These are phyloP conservation scores for Rhadinocentrus ornatus DNA, from an alignment of 2,797 vertebrate genomes.

Conservation along the genomic window DNA sequence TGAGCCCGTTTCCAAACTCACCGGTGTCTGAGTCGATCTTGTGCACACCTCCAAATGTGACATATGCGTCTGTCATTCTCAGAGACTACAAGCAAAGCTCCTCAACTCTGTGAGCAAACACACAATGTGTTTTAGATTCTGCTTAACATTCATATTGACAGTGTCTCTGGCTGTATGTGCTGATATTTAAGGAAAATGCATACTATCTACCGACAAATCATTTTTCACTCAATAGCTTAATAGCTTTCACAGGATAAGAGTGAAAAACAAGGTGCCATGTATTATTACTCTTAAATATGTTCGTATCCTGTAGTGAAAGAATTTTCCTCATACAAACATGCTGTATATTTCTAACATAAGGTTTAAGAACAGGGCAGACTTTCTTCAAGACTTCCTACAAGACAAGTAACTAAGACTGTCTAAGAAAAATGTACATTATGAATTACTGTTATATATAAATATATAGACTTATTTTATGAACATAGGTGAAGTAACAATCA, in stretches of 20 bases:
- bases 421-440: constrained; percentile 45
- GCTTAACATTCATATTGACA: constrained; percentile 40
- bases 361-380: constrained; percentile 48
- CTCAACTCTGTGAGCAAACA: constrained; percentile 89
- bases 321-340: constrained; percentile 29
- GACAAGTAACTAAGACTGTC: constrained; percentile 36
- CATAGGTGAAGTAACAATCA: constrained; percentile 36
- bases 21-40: constrained; percentile 93
- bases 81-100: constrained; percentile 95
- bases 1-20: constrained; percentile 88
- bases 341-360: constrained; percentile 57
- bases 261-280: constrained; percentile 28
- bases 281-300: constrained; percentile 45
- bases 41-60: constrained; percentile 88
- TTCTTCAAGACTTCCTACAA: constrained; percentile 39
- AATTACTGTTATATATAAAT: constrained; percentile 28
- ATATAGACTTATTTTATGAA: constrained; percentile 45
- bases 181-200: constrained; percentile 21
- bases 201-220: constrained; percentile 32
- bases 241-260: constrained; percentile 51
- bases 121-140: constrained; percentile 11
- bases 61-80: constrained; percentile 92
- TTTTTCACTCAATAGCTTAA: constrained; percentile 44
- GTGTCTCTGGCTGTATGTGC: constrained; percentile 43
- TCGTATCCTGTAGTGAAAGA: constrained; percentile 40